phyloP scores from a whole-genome alignment of 2,113 vertebrate genomes.

The Petrocephalus zakoni region DNA sequence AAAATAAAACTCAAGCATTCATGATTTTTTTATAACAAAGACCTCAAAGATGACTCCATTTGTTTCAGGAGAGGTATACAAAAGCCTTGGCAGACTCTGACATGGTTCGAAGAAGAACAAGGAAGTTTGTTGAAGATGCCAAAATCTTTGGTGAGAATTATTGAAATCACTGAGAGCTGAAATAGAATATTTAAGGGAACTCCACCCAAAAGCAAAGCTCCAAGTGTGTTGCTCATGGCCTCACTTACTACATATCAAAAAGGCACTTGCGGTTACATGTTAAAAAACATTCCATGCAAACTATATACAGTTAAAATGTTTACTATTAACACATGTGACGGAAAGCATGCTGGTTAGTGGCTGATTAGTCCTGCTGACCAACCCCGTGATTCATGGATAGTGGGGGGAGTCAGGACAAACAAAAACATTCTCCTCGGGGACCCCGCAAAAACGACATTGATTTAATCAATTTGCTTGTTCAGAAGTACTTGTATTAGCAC shows the following conservation, averaged over 20 bases:
- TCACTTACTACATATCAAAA: not conserved
- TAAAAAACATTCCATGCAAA: not conserved
- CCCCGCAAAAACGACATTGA: too few species aligned
- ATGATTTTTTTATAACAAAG: slow-evolving; percentile 1
- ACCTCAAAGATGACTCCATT: not conserved
- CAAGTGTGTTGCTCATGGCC: not conserved
- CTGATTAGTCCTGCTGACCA: too few species aligned
- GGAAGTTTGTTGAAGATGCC: slow-evolving; percentile 82
- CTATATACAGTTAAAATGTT: not conserved
- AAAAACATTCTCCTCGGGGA: too few species aligned
- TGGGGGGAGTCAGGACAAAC: too few species aligned
- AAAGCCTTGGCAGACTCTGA: slow-evolving; percentile 69
- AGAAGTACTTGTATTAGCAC: too few species aligned
- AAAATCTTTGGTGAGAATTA: slow-evolving; percentile 73
- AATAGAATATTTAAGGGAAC: not conserved
- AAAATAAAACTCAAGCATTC: not conserved
- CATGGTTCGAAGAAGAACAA: slow-evolving; percentile 68
- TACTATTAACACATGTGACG: not conserved
- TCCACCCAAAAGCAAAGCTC: not conserved
- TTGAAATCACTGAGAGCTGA: not conserved
- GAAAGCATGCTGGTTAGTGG: not conserved
- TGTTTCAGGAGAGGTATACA: slow-evolving; percentile 64
- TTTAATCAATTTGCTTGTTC: too few species aligned
- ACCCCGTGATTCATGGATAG: too few species aligned
- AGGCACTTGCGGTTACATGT: not conserved